phyloP scores from a whole-genome alignment of 2,113 vertebrate species.

The Misgurnus mizolepis region DNA sequence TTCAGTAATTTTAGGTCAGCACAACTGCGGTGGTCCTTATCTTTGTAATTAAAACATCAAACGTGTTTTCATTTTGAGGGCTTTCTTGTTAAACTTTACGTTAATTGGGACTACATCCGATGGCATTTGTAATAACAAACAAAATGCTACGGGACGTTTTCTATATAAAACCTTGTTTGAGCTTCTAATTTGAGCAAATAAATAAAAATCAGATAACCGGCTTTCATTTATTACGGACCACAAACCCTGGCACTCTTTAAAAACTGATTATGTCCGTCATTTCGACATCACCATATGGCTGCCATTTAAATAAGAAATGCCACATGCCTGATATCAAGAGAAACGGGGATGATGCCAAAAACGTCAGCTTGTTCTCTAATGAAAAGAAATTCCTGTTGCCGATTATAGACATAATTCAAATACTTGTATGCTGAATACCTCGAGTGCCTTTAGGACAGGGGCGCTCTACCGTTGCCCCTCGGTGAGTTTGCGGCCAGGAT shows the following conservation, averaged over 20 bases:
- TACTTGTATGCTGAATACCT: slow-evolving; percentile 73
- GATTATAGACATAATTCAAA: neutral
- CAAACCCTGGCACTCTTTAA: neutral
- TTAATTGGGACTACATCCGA: neutral
- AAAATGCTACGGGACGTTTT: neutral
- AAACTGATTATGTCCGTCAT: neutral
- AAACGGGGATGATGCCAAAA: neutral
- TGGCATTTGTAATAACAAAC: neutral
- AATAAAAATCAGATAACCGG: neutral
- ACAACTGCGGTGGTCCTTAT: neutral
- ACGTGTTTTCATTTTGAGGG: neutral
- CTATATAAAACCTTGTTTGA: neutral
- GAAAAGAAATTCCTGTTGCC: neutral
- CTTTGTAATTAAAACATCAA: neutral
- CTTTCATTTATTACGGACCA: neutral
- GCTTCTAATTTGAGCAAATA: neutral
- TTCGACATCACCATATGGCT: neutral
- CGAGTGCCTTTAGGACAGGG: slow-evolving; percentile 96
- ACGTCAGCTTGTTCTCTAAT: neutral
- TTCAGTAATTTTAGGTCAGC: neutral
- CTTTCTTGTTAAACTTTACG: neutral
- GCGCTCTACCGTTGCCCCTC: slow-evolving; percentile 89
- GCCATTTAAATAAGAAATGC: neutral
- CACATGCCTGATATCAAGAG: neutral
- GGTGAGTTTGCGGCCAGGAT: slow-evolving; percentile 94